Evolutionary conservation across 2,888 invertebrate species (phyloP), one percentile per base, ranked within the genome.

Genomic region (Archaeoteleia sp.): DNA sequence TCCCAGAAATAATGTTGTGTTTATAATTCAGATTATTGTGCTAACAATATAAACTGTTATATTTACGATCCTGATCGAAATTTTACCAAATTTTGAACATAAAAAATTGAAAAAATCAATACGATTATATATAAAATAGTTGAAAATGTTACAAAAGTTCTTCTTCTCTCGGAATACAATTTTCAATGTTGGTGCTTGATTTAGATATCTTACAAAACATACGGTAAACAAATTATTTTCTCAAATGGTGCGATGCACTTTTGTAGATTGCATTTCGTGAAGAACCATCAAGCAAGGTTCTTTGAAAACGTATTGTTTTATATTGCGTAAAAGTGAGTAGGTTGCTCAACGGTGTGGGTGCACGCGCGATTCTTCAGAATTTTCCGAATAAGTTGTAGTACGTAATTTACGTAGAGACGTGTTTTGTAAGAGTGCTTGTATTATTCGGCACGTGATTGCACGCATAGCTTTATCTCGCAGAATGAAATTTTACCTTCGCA

Each of bases 401-500:
- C 46, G 54, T 66, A 66, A 66, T 66, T 66, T 60, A 60, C 60
- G 48, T 27, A 37, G 48, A 27, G 40, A 48, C 60, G 58, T 60
- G 58, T 58, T 65, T 48, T 58, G 39, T 42, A 42, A 65, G 55
- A 40, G 60, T 43, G 48, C 54, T 67, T 45, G 55, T 55, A 61
- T 61, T 53, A 67, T 67, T 60, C 54, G 54, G 54, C 66, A 49
- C 60, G 60, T 66, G 58, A 66, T 66, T 54, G 53, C 60, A 55
- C 61, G 67, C 67, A 61, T 40, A 55, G 34, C 61, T 67, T 67
- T 61, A 51, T 51, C 54, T 53, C 53, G 42, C 27, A 37, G 48
- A 54, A 55, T 61, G 67, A 61, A 67, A 67, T 61, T 67, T 48
- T 46, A 35, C 58, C 53, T 43, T 37, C 20, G 46, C 25, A 39